Evolutionary conservation across 2,888 invertebrate species (phyloP), one percentile per base, ranked within the genome.

Genomic region (Cordilura impudica): DNA sequence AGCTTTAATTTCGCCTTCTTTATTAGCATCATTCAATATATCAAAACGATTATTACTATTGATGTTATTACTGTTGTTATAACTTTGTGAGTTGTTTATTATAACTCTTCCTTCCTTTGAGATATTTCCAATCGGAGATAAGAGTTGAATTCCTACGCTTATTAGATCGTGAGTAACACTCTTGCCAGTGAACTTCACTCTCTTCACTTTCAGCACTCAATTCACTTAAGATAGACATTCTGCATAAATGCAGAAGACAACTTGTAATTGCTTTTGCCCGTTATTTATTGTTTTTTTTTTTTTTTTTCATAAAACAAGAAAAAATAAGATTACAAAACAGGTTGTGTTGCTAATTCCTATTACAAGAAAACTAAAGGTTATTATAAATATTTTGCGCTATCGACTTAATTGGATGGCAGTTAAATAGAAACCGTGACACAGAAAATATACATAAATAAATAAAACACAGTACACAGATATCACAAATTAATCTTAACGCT

Each of bases 371-470:
- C 2, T 19, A 49, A 1, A 6, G 4, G 5, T 49, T 8, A 10
- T 19, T 3, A 47, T 8, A 18, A 4, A 19, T 19, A 12, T 12
- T 19, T 47, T 29, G 5, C 29, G 29, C 49, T 16, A 49, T 49
- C 47, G 49, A 49, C 19, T 49, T 3, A 8, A 16, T 19, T 49
- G 8, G 6, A 49, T 19, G 49, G 49, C 18, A 54, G 29, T 21
- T 54, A n/a, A 54, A 54, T 54, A 18, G 29, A 54, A 49, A 47
- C 47, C 16, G 16, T n/a, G n/a, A n/a, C n/a, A n/a, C n/a, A n/a
- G n/a, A n/a, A n/a, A n/a, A n/a, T n/a, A n/a, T n/a, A n/a, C n/a
- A n/a, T n/a, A 69, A 56, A 19, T 39, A 14, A 26, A 31, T 54
- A 12, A 18, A 47, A 47, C 39, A 67, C 8, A 16, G n/a, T n/a